Evolutionary conservation across 1,140 invertebrate genomes (phyloP).

Genomic region (Aphidius gifuensis): DNA sequence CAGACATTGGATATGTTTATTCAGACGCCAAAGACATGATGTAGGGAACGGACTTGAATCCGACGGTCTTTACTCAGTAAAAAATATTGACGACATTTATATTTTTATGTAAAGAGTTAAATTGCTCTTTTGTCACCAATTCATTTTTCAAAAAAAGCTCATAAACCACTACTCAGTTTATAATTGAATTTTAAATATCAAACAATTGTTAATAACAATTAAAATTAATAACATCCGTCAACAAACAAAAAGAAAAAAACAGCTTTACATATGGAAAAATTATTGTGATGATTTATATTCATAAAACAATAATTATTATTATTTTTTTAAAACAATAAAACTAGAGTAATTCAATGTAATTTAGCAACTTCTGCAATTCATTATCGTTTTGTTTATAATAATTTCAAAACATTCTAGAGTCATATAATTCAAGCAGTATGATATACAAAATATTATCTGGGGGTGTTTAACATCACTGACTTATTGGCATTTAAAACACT

Average conservation of each 20-base stretch:
- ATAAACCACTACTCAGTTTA: too few relatives aligned
- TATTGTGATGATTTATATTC: constrained; percentile 8
- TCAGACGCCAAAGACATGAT: constrained; percentile 46
- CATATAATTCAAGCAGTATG: constrained; percentile 35
- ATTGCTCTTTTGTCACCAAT: constrained; percentile 9
- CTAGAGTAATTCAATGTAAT: too few relatives aligned
- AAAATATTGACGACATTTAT: constrained; percentile 29
- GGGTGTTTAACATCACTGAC: constrained; percentile 38
- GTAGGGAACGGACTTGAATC: constrained; percentile 30
- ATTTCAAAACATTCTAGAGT: constrained; percentile 52
- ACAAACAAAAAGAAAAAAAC: too few relatives aligned
- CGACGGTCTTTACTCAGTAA: constrained; percentile 28
- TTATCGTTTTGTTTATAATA: constrained; percentile 54
- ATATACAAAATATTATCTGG: too few relatives aligned
- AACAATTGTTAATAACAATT: too few relatives aligned
- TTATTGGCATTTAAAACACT: constrained; percentile 33
- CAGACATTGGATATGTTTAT: constrained; percentile 53
- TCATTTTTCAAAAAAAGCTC: too few relatives aligned
- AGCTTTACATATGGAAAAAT: too few relatives aligned
- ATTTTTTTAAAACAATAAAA: not conserved
- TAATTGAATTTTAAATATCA: too few relatives aligned
- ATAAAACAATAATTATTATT: not conserved
- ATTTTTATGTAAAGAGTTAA: constrained; percentile 35
- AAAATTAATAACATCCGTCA: too few relatives aligned
- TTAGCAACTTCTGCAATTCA: constrained; percentile 50